Percentiles rank a stretch among this genome's conserved stretches.
These are phyloP conservation scores for Pachydiplax longipennis DNA, from an alignment of 2,888 invertebrate genomes.

Conservation along the genomic window DNA sequence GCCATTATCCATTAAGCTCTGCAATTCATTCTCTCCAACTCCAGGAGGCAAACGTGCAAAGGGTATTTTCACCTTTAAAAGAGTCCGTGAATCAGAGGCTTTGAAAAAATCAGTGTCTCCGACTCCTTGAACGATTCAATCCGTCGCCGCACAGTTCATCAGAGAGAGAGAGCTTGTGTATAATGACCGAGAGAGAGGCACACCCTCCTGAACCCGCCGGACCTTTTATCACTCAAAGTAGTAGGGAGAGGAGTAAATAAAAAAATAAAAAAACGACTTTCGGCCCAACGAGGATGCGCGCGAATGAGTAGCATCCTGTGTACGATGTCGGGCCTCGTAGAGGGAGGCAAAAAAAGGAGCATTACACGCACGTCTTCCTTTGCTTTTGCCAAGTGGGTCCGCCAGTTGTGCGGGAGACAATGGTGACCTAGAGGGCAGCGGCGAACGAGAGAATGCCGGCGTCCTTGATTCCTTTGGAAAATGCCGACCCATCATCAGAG, in stretches of 20 bases:
- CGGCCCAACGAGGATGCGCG: slow-evolving; percentile 35
- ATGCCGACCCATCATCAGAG: neutral
- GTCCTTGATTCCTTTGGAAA: neutral
- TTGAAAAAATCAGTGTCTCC: neutral
- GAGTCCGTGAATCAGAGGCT: neutral
- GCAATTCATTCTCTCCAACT: no score
- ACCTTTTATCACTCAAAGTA: neutral
- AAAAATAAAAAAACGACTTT: neutral
- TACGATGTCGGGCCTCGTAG: neutral
- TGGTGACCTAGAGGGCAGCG: neutral
- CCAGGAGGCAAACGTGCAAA: no score
- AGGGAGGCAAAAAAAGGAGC: neutral
- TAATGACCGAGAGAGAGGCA: neutral
- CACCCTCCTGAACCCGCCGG: neutral
- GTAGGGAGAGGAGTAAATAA: no score
- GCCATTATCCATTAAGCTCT: neutral
- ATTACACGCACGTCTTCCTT: neutral
- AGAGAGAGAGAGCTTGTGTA: no score
- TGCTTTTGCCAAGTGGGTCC: neutral
- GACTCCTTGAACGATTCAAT: neutral
- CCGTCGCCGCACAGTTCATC: no score
- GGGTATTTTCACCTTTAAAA: no score
- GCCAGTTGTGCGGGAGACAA: neutral
- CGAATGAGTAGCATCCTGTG: slow-evolving; percentile 38
- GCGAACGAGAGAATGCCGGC: neutral